Conservation (phyloP, 2,797 vertebrate species). For the Peromyscus aztecus region DNA sequence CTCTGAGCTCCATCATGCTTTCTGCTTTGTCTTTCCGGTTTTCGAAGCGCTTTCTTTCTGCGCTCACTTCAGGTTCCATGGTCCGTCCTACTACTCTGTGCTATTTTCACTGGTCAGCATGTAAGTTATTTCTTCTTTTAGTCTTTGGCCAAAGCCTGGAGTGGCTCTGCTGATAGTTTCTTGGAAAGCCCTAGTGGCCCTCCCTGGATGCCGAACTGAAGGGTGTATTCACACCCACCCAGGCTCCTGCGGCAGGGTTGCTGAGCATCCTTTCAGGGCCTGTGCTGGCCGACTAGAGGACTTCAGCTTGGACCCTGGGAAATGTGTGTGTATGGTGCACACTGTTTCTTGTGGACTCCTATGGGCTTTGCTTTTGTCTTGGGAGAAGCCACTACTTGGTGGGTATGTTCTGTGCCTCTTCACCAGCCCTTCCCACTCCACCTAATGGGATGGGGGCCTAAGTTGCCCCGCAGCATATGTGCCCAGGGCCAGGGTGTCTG, state of each 20-base stretch:
- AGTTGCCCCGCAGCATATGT: neutral
- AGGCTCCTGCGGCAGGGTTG: neutral
- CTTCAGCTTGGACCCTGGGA: neutral
- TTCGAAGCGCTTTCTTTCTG: neutral
- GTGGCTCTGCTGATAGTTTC: neutral
- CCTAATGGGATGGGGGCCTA: neutral
- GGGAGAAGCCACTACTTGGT: neutral
- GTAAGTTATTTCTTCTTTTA: constrained; percentile 42
- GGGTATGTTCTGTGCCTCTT: neutral
- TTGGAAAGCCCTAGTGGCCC: neutral
- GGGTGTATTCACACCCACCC: neutral
- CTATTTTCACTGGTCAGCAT: neutral
- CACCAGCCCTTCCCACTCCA: neutral
- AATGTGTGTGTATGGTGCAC: neutral
- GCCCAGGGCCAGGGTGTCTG: neutral
- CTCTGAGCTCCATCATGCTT: neutral
- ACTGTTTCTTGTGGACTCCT: neutral
- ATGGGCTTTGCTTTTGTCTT: neutral
- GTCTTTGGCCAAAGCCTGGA: neutral
- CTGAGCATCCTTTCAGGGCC: neutral
- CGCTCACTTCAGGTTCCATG: neutral
- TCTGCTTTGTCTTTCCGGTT: neutral
- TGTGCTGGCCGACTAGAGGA: neutral
- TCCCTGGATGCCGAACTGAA: neutral
- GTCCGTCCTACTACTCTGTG: neutral